These are phyloP conservation scores for Clunio marinus DNA, from an alignment of 2,888 invertebrate species.

Conservation along the genomic window DNA sequence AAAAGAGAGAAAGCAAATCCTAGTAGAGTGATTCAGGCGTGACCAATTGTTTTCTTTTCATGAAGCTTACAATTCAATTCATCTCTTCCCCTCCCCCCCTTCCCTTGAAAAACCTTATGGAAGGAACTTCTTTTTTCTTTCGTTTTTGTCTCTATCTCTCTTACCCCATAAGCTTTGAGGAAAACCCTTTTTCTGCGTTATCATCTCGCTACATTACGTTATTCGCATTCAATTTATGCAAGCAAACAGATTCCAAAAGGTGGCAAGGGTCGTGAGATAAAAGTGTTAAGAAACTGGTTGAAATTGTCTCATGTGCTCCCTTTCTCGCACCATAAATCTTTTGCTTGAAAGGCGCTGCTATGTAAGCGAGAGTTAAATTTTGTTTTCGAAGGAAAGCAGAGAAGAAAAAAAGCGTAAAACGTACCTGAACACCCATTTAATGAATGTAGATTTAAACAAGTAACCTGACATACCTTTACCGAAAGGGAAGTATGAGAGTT, in stretches of 20 bases:
- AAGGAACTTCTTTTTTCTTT: no score
- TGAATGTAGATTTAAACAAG: conserved; percentile 25
- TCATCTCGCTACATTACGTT: conserved; percentile 1
- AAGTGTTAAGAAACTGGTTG: no score
- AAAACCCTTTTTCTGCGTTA: conserved; percentile 17
- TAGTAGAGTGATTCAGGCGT: no score
- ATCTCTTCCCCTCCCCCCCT: no score
- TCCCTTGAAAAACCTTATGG: no score
- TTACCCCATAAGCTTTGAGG: neutral
- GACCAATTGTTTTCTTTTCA: no score
- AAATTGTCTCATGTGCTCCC: neutral
- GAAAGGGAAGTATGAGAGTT: neutral
- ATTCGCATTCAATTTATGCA: conserved; percentile 21
- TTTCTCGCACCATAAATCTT: conserved; percentile 35
- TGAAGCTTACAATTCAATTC: no score
- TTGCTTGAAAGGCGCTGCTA: neutral
- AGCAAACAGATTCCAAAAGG: conserved; percentile 22
- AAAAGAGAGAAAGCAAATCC: no score
- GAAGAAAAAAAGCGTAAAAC: neutral
- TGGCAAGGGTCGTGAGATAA: conserved; percentile 6
- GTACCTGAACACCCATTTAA: neutral
- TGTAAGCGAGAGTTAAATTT: neutral
- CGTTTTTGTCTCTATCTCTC: neutral
- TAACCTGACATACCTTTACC: neutral
- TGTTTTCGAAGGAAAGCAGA: neutral